Evolutionary conservation across 1,140 invertebrate genomes (phyloP), one percentile per base, ranked within the genome.

Genomic region (Ephestia elutella): DNA sequence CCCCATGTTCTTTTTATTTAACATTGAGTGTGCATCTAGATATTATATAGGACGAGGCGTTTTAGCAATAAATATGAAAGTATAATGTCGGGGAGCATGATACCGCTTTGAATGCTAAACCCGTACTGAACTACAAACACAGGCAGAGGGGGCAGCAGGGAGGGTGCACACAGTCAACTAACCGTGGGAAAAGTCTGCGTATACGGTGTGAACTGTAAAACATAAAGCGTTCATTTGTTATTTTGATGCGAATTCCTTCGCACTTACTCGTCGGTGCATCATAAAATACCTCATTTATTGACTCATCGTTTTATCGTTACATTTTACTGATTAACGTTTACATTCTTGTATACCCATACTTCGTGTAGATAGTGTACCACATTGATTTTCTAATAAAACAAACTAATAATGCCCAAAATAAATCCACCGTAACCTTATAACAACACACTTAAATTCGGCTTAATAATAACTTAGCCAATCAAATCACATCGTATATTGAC

Each of bases 31-130:
- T 57, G 59, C 59, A 53, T 53, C 50, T 62, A 69, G 56, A 59
- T 66, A 70, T 68, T 71, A 70, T 68, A 65, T 69, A 60, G 65
- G 61, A 69, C 70, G 76, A 75, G 69, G 78, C 78, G 82, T 78
- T 81, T 78, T 71, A 74, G 78, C 73, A 82, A 82, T 85, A 85
- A 85, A 83, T 83, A 83, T 82, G 73, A 80, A 82, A 81, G 79
- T 83, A 80, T 86, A 82, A 85, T 83, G 76, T 80, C 74, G 73
- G 67, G 68, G 78, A 78, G 75, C 73, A 77, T 78, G 73, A 75
- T 75, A 73, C 69, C 71, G 75, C 77, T 85, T 79, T 82, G 78
- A 79, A 87, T 87, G 81, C 81, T 84, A 81, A 78, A 76, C 75
- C 75, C 78, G 80, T 78, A 82, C 77, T 80, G 80, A 78, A 81